Base-by-base conservation (phyloP, 1,140 invertebrate genomes). In the Linepithema humile region DNA sequence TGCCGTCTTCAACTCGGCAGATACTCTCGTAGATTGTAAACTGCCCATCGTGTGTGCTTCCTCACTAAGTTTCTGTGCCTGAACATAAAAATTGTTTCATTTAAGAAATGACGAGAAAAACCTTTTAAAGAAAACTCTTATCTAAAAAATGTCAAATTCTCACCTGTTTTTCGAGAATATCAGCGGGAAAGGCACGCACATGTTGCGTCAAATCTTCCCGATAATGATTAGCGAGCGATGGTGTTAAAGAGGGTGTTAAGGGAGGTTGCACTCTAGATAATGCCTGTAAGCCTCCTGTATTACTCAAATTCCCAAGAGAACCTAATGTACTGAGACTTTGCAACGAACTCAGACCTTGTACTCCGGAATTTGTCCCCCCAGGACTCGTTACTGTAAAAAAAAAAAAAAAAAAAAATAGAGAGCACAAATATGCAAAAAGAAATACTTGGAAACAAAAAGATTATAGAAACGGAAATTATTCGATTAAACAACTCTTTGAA, bases 151-250 rank as follows among this genome's bases (percentile, higher is more conserved):
- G 29, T 5, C 3, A 9, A n/a, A 64, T 82, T 67, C 20, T 48
- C 94, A 98, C 98, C 96, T 99, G 98, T 96, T 97, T 98, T 94
- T 99, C 98, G 83, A 98, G 95, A 90, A 97, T 96, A 91, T 99
- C 98, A 17, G 98, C 98, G 78, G 98, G 98, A 97, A 98, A 99
- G 62, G 97, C 97, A 85, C 96, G 96, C 73, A 99, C 98, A 94
- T 99, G 98, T 90, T 96, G 96, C 82, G 98, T 98, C 87, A 99
- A 95, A 94, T 98, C 97, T 93, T 98, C 96, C 86, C 98, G 96
- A 94, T 98, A 98, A 95, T 99, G 98, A 95, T 99, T 98, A 84
- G 97, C 97, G 88, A 99, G 95, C 84, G 97, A 98, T 48, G 98
- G 97, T 90, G 98, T 98, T 89, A 99, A 95, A 92, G 97, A 96